Evolutionary conservation across 2,797 vertebrate genomes (phyloP).

Genomic region (Premnoplex brunnescens): DNA sequence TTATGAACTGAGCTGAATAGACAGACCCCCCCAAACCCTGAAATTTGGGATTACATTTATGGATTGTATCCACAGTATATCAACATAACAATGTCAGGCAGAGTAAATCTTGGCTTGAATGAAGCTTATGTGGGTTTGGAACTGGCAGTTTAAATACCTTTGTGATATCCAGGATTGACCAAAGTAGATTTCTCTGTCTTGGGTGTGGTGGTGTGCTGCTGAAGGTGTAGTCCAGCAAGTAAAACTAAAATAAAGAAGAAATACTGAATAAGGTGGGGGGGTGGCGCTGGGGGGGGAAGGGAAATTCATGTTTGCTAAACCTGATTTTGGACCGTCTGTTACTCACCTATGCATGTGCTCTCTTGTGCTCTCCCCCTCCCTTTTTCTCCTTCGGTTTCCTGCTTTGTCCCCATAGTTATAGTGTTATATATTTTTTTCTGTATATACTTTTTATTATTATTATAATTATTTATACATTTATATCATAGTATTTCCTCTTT

Average conservation of each 20-base stretch:
- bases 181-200: background rate
- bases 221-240: background rate
- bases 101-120: background rate
- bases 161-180: background rate
- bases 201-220: background rate
- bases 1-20: conserved; percentile 23
- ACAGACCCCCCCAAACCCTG: background rate
- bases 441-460: too few relatives aligned
- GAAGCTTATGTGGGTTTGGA: conserved; percentile 21
- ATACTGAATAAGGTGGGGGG: background rate
- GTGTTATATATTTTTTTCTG: background rate
- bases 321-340: background rate
- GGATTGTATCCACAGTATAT: conserved; percentile 19
- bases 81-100: conserved; percentile 28
- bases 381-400: background rate
- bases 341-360: background rate
- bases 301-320: background rate
- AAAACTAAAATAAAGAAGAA: background rate
- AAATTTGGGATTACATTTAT: conserved; percentile 55
- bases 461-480: too few relatives aligned
- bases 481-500: background rate
- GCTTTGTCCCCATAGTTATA: background rate
- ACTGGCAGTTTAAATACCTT: conserved; percentile 1
- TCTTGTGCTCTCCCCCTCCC: background rate
- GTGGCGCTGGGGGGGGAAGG: background rate